Evolutionary conservation across 2,888 invertebrate genomes (phyloP).

Genomic region (Orchesella flavescens): DNA sequence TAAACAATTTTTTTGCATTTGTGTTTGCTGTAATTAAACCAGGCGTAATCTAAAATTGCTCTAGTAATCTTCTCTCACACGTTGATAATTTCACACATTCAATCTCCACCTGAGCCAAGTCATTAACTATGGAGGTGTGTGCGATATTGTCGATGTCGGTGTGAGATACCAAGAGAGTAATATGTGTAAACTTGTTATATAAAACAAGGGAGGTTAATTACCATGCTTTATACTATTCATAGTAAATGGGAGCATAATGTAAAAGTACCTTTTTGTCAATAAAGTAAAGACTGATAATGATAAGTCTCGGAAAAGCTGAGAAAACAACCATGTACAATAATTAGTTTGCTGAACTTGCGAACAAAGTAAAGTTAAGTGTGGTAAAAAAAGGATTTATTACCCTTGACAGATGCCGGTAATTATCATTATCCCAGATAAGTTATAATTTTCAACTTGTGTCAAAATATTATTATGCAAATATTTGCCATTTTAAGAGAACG

Average conservation of each 20-base stretch:
- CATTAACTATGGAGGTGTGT: not conserved
- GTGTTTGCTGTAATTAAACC: slow-evolving; percentile 33
- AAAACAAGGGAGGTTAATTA: slow-evolving; percentile 28
- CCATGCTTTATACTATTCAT: slow-evolving; percentile 9
- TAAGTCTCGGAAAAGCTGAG: no score
- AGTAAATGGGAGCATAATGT: no score
- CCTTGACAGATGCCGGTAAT: not conserved
- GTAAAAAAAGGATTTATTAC: slow-evolving; percentile 35
- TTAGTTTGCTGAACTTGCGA: slow-evolving; percentile 12
- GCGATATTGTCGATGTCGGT: not conserved
- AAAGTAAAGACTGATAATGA: no score
- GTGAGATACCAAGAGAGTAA: no score
- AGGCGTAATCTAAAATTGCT: slow-evolving; percentile 43
- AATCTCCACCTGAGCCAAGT: not conserved
- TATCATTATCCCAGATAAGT: slow-evolving; percentile 29
- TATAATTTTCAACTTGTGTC: slow-evolving; percentile 2
- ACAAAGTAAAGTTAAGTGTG: slow-evolving; percentile 24
- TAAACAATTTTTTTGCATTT: no score
- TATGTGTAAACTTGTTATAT: not conserved
- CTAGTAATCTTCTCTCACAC: slow-evolving; percentile 30
- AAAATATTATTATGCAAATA: slow-evolving; percentile 12
- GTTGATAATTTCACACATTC: slow-evolving; percentile 40
- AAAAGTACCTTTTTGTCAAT: no score
- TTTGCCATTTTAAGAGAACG: not conserved
- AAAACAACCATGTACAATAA: no score